phyloP scores from a whole-genome alignment of 2,888 invertebrate genomes.

The Plagodis dolabraria region DNA sequence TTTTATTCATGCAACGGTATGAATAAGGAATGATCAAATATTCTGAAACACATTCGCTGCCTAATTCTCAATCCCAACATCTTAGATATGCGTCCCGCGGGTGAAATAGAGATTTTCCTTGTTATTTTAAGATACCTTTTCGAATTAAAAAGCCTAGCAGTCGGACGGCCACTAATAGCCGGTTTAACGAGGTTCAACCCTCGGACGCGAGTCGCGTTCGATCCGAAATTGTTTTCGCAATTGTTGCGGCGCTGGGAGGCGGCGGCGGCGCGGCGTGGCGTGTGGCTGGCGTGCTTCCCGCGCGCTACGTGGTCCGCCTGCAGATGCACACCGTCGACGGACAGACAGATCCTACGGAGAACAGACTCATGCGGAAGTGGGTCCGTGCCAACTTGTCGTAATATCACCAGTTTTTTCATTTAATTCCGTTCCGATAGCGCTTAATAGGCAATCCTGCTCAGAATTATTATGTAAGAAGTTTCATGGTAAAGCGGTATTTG shows the following conservation, averaged over 20 bases:
- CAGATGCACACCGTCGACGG: slow-evolving; percentile 19
- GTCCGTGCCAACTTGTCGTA: slow-evolving; percentile 39
- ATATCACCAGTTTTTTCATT: slow-evolving; percentile 40
- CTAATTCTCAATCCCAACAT: slow-evolving; percentile 14
- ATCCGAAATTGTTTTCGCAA: slow-evolving; percentile 46
- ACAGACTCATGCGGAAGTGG: slow-evolving; percentile 32
- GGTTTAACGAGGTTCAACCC: slow-evolving; percentile 29
- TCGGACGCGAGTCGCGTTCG: slow-evolving; percentile 33
- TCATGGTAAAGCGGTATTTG: slow-evolving; percentile 9
- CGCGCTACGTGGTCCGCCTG: slow-evolving; percentile 38
- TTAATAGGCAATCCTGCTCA: slow-evolving; percentile 39
- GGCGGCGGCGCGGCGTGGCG: slow-evolving; percentile 14
- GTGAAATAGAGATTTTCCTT: slow-evolving; percentile 1
- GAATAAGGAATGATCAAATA: slow-evolving; percentile 20
- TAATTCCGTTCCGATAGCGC: slow-evolving; percentile 42
- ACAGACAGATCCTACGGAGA: slow-evolving; percentile 4
- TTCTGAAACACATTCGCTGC: slow-evolving; percentile 18
- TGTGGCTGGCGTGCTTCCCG: slow-evolving; percentile 6
- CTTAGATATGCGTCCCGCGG: slow-evolving; percentile 15
- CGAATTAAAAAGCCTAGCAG: slow-evolving; percentile 29
- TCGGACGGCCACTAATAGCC: slow-evolving; percentile 17
- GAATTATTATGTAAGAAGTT: slow-evolving; percentile 32
- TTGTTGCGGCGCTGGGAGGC: slow-evolving; percentile 26
- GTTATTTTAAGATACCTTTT: slow-evolving; percentile 4
- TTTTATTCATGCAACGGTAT: slow-evolving; percentile 13